Evolutionary conservation across 2,888 invertebrate genomes (phyloP), one percentile per base, ranked within the genome.

Genomic region (Entomobrya proxima): DNA sequence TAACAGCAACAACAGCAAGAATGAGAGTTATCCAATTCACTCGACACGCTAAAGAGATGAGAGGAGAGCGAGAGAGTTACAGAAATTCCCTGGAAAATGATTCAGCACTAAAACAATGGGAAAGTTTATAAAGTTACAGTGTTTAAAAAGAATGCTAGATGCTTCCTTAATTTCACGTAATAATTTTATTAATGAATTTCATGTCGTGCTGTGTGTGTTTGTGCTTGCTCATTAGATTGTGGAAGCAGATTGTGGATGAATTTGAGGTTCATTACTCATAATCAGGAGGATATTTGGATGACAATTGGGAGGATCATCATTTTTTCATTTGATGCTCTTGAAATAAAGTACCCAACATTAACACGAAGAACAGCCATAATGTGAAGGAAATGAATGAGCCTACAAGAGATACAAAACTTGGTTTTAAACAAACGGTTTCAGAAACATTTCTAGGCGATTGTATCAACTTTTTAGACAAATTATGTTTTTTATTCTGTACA

Each of bases 241-340:
- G n/a, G 50, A 64, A 85, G 35, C 78, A 84, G 74, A 79, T 84
- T 77, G 77, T 72, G 32, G 52, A 84, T 47, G 64, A 55, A 58
- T 77, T 84, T 77, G 69, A 40, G 84, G 79, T 30, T 79, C 78
- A 85, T 85, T 85, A 85, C 74, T 85, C 74, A 85, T 79, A 85
- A 85, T 85, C 85, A 85, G 24, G 40, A 64, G 78, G 61, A 74
- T 74, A 79, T 79, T 85, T 72, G 35, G 44, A 27, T 44, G 67
- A 69, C 69, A 58, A 24, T 35, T 72, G 78, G 85, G 85, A 78
- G 85, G 78, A 74, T 37, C 72, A 21, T 21, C 5, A 11, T 67
- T 55, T 81, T 67, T 61, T 27, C 18, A 55, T 32, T 18, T 58
- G 1, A 15, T 40, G 30, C 11, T n/a, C n/a, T n/a, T n/a, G n/a